Conservation (phyloP, 2,888 invertebrate genomes). For the Sisyra terminalis region DNA sequence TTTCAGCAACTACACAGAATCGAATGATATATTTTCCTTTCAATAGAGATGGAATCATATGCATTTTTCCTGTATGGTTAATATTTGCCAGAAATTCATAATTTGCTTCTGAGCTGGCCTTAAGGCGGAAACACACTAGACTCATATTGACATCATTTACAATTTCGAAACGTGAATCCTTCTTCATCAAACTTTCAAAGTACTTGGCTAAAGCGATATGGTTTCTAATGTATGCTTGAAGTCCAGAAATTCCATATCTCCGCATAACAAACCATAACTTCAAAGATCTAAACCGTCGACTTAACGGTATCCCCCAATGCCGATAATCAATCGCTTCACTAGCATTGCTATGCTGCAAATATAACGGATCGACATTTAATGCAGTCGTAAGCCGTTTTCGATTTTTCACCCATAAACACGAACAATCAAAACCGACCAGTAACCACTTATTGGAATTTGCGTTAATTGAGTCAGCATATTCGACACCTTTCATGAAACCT, state of each 20-base stretch:
- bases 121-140: constrained; percentile 61
- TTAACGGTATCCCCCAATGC: constrained; percentile 79
- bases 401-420: constrained; percentile 69
- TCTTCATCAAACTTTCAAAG: constrained; percentile 50
- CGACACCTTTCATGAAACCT: constrained; percentile 41
- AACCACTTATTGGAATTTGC: constrained; percentile 83
- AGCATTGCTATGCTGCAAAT: constrained; percentile 66
- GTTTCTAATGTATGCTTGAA: constrained; percentile 69
- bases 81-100: constrained; percentile 60
- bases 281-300: constrained; percentile 66
- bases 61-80: constrained; percentile 68
- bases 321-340: constrained; percentile 52
- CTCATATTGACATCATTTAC: constrained; percentile 60
- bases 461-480: constrained; percentile 72
- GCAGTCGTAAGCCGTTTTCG: constrained; percentile 63
- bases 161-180: constrained; percentile 59
- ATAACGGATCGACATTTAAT: constrained; percentile 72
- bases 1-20: constrained; percentile 68
- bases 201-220: constrained; percentile 61
- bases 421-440: constrained; percentile 71
- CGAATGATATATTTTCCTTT: constrained; percentile 58
- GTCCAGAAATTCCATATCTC: constrained; percentile 62
- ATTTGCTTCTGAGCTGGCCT: constrained; percentile 54
- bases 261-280: constrained; percentile 81
- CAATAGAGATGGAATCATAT: constrained; percentile 72